Percentiles rank a stretch among this genome's conserved stretches.
These are phyloP conservation scores for Aphaenogaster ashmeadi DNA, from an alignment of 1,140 invertebrate genomes.

Conservation along the genomic window DNA sequence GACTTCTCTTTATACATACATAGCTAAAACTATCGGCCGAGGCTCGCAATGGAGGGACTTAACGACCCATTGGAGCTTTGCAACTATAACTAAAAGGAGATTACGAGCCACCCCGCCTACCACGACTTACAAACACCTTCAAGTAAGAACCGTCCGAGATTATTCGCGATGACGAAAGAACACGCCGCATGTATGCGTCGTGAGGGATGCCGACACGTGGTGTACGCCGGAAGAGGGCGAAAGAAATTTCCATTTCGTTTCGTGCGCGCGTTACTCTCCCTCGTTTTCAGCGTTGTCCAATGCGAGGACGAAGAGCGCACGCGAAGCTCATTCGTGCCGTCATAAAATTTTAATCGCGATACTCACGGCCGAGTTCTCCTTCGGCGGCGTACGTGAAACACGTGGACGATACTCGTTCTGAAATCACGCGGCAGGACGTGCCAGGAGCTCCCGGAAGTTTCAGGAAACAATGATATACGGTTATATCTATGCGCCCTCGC, in stretches of 20 bases:
- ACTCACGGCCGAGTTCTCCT: constrained; percentile 25
- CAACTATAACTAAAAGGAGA: constrained; percentile 44
- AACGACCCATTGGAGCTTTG: constrained; percentile 38
- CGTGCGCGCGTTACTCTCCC: background rate
- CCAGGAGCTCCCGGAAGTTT: constrained; percentile 50
- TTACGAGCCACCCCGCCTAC: background rate
- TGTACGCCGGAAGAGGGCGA: background rate
- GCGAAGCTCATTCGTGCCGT: constrained; percentile 30
- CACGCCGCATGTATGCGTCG: background rate
- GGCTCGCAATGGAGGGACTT: constrained; percentile 9
- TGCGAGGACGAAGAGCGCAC: background rate
- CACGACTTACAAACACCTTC: constrained; percentile 15
- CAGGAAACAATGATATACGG: constrained; percentile 52
- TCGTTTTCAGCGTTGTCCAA: constrained; percentile 1
- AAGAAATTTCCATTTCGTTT: constrained; percentile 49
- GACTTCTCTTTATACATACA: constrained; percentile 39
- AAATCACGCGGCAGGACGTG: constrained; percentile 57
- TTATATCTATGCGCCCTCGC: constrained; percentile 11
- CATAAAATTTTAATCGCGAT: constrained; percentile 47
- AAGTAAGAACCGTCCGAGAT: background rate
- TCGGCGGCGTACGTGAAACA: constrained; percentile 2
- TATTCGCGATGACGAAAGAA: constrained; percentile 17
- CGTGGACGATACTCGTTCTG: constrained; percentile 40
- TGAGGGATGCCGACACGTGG: background rate
- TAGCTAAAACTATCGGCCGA: constrained; percentile 25